Conservation (phyloP, 2,797 vertebrate species). For the Pitangus sulphuratus region DNA sequence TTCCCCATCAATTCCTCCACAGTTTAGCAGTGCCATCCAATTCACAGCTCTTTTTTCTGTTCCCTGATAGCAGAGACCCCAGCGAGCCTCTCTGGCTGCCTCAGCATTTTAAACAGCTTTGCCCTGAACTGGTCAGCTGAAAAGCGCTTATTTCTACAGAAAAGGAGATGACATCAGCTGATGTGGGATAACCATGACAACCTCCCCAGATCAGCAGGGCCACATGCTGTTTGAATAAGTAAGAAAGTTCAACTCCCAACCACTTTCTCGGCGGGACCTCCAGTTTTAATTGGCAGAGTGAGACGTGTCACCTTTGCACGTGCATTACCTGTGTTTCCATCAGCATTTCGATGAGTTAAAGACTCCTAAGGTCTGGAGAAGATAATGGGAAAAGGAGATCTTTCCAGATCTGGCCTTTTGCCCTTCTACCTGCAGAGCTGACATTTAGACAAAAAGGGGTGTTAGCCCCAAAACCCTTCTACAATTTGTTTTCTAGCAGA, state of each 20-base stretch:
- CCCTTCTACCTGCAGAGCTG: not conserved
- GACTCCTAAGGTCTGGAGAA: not conserved
- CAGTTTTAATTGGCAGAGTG: not conserved
- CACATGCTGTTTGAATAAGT: constrained; percentile 59
- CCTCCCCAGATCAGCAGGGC: constrained; percentile 52
- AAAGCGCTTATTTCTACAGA: constrained; percentile 56
- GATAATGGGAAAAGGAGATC: not conserved
- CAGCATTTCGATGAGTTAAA: not conserved
- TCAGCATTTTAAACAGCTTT: constrained; percentile 66
- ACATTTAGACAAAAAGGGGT: not conserved
- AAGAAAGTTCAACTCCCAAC: constrained; percentile 33
- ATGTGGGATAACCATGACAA: constrained; percentile 72
- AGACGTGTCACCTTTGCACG: not conserved
- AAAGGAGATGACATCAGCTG: constrained; percentile 73
- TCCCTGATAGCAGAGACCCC: constrained; percentile 5
- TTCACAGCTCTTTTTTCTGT: constrained; percentile 46
- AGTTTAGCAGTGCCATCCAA: constrained; percentile 35
- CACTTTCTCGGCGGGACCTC: constrained; percentile 1
- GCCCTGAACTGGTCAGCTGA: constrained; percentile 65
- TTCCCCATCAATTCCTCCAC: constrained; percentile 56
- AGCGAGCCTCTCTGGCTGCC: constrained; percentile 17
- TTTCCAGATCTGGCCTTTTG: not conserved
- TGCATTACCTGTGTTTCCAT: not conserved
- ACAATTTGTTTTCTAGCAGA: not conserved
- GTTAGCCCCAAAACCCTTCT: not conserved